Percentiles rank a stretch among this genome's conserved stretches.
These are phyloP conservation scores for Tetranychus piercei DNA, from an alignment of 2,888 invertebrate species.

Conservation along the genomic window DNA sequence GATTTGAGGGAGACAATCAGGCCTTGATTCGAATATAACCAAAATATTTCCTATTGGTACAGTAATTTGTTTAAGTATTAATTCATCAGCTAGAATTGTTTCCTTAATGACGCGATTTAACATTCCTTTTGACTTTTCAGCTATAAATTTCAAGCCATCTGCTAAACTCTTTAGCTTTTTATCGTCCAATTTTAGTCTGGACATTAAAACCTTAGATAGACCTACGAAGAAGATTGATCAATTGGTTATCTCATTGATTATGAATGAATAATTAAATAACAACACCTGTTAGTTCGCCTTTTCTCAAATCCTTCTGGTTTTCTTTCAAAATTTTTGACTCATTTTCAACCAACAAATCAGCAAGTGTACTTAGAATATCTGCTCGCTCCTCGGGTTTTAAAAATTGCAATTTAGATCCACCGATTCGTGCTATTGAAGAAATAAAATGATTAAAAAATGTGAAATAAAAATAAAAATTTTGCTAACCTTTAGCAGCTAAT, in stretches of 20 bases:
- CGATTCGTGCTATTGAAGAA: slow-evolving; percentile 52
- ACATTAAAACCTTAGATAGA: slow-evolving; percentile 58
- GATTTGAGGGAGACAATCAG: slow-evolving; percentile 85
- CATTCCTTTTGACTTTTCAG: slow-evolving; percentile 22
- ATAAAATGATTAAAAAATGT: too few species aligned
- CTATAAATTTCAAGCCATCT: slow-evolving; percentile 32
- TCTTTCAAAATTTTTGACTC: slow-evolving; percentile 70
- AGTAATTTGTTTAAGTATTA: slow-evolving; percentile 74
- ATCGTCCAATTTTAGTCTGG: slow-evolving; percentile 63
- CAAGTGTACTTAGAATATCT: slow-evolving; percentile 63
- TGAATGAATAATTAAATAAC: not conserved
- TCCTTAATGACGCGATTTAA: slow-evolving; percentile 47
- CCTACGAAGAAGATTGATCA: slow-evolving; percentile 33
- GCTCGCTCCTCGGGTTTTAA: slow-evolving; percentile 63
- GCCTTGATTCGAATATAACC: slow-evolving; percentile 93
- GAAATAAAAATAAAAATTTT: too few species aligned
- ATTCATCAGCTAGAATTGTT: slow-evolving; percentile 56
- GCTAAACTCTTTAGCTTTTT: slow-evolving; percentile 65
- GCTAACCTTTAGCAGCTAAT: slow-evolving; percentile 68
- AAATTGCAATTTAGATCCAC: slow-evolving; percentile 62
- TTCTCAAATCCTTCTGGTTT: slow-evolving; percentile 66
- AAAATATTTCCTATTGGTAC: slow-evolving; percentile 92
- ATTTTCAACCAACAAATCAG: slow-evolving; percentile 60
- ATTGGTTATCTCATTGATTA: not conserved
- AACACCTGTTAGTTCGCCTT: slow-evolving; percentile 42